phyloP scores from a whole-genome alignment of 92 coral and sea anemone genomes.

The Paragorgia papillata region DNA sequence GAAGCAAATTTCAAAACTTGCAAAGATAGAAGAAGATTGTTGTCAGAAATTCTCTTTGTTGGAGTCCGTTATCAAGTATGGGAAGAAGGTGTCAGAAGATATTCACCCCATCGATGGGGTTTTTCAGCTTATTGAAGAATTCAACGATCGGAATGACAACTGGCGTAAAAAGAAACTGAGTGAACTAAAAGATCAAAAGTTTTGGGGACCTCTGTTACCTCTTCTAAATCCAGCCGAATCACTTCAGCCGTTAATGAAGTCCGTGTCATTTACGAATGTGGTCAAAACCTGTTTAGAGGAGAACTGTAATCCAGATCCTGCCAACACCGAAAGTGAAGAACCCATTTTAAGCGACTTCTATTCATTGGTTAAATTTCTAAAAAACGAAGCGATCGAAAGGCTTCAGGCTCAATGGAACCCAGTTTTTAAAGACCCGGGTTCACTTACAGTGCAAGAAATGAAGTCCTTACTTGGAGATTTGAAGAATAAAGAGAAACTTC shows the following conservation, averaged over 20 bases:
- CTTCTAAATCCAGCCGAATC: constrained; percentile 45
- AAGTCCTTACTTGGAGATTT: constrained; percentile 50
- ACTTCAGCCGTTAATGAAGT: constrained; percentile 31
- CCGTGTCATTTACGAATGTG: constrained; percentile 61
- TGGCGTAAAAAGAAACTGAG: constrained; percentile 12
- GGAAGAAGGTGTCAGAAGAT: constrained; percentile 15
- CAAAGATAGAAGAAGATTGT: not conserved
- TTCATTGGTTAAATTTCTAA: constrained; percentile 3
- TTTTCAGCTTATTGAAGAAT: not conserved
- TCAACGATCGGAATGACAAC: constrained; percentile 7
- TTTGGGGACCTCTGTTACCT: constrained; percentile 67
- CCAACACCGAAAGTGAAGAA: not conserved
- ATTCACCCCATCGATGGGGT: constrained; percentile 4
- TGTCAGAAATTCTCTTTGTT: constrained; percentile 9
- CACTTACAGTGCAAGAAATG: constrained; percentile 45
- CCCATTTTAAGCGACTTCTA: not conserved
- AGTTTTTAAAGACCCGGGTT: constrained; percentile 17
- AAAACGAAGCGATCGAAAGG: constrained; percentile 18
- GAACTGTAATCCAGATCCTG: not conserved
- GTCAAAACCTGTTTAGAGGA: constrained; percentile 46
- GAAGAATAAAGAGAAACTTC: constrained; percentile 38
- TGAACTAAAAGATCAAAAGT: constrained; percentile 33
- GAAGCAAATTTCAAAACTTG: constrained; percentile 9
- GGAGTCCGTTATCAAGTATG: constrained; percentile 10
- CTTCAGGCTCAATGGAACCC: constrained; percentile 39